These are phyloP conservation scores for Hemithea aestivaria DNA, from an alignment of 2,888 invertebrate genomes.

Conservation along the genomic window DNA sequence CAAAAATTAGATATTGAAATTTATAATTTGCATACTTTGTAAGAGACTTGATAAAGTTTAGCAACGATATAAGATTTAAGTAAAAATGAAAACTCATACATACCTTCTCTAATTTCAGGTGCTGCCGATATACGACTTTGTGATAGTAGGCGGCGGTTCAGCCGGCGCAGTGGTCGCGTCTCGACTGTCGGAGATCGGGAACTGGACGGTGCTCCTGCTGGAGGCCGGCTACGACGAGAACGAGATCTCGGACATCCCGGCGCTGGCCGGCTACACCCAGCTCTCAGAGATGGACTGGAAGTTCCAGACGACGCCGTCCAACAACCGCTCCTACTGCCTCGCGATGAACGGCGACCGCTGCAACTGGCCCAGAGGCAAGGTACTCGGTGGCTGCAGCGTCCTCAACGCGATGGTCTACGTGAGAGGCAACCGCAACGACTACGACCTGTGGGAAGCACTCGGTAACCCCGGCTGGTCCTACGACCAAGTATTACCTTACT, in stretches of 20 bases:
- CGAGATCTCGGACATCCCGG: slow-evolving; percentile 92
- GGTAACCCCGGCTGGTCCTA: slow-evolving; percentile 94
- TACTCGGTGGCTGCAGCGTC: slow-evolving; percentile 91
- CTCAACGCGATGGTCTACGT: slow-evolving; percentile 96
- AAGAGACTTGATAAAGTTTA: no score
- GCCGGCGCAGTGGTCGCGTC: slow-evolving; percentile 94
- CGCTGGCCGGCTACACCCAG: slow-evolving; percentile 90
- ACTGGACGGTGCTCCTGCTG: slow-evolving; percentile 90
- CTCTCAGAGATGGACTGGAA: slow-evolving; percentile 95
- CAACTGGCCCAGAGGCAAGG: slow-evolving; percentile 96
- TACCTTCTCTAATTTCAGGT: slow-evolving; percentile 73
- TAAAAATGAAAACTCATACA: neutral
- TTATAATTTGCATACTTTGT: no score
- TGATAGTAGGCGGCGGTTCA: slow-evolving; percentile 92
- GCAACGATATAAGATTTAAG: no score
- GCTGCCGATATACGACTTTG: slow-evolving; percentile 89
- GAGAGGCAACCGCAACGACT: slow-evolving; percentile 91
- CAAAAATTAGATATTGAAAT: no score
- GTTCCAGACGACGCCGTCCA: slow-evolving; percentile 90
- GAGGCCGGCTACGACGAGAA: slow-evolving; percentile 94
- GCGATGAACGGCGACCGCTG: slow-evolving; percentile 93
- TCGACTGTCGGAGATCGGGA: slow-evolving; percentile 87
- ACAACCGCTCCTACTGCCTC: slow-evolving; percentile 88
- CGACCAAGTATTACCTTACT: slow-evolving; percentile 89
- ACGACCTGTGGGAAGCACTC: slow-evolving; percentile 90